phyloP scores from a whole-genome alignment of 2,888 invertebrate species.

The Trypoxylon attenuatum region DNA sequence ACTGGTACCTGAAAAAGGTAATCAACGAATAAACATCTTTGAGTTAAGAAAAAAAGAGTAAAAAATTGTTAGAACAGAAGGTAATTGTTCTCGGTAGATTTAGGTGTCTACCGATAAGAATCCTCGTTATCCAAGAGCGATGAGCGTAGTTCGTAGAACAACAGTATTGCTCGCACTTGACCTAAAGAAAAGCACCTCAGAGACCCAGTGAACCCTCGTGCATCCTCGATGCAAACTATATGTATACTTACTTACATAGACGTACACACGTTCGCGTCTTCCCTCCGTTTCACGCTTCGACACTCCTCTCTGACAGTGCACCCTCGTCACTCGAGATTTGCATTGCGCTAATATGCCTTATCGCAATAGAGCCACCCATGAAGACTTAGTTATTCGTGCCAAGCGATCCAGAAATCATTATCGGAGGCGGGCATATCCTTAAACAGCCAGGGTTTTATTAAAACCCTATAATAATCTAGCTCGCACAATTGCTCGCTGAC shows the following conservation, averaged over 20 bases:
- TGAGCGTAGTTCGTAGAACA: no score
- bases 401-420: no score
- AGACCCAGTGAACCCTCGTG: conserved; percentile 15
- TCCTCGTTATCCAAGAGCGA: no score
- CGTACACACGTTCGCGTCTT: no score
- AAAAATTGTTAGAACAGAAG: not conserved
- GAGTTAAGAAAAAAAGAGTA: not conserved
- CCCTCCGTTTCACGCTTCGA: not conserved
- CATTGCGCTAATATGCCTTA: not conserved
- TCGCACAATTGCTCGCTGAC: no score
- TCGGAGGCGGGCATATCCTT: no score
- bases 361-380: no score
- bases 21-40: not conserved
- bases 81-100: conserved; percentile 4
- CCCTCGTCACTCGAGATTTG: conserved; percentile 10
- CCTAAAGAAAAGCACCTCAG: conserved; percentile 12
- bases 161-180: conserved; percentile 21
- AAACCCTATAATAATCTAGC: no score
- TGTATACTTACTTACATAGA: no score
- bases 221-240: not conserved
- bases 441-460: no score
- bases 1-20: not conserved
- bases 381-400: no score
- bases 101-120: no score
- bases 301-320: conserved; percentile 29